Evolutionary conservation across 2,113 vertebrate genomes (phyloP).

Genomic region (Chrysochloris asiatica): DNA sequence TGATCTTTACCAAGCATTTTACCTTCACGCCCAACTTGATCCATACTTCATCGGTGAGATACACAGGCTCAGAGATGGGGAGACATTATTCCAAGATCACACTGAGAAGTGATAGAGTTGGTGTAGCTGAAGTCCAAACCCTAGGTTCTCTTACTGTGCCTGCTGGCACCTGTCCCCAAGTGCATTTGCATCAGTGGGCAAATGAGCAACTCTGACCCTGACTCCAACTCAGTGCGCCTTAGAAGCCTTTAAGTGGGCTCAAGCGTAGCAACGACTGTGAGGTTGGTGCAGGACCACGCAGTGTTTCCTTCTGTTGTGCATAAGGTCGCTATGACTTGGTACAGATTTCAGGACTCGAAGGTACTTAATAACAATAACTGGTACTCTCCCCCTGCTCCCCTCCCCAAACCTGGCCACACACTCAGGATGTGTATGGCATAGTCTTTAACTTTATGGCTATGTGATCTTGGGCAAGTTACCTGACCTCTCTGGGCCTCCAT

Average conservation of each 20-base stretch:
- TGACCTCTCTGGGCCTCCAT: neutral
- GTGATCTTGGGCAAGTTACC: neutral
- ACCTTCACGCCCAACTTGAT: neutral
- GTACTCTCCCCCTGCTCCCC: neutral
- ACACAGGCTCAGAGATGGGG: neutral
- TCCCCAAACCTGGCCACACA: neutral
- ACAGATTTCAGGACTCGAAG: too few relatives aligned
- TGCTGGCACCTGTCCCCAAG: neutral
- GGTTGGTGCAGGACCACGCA: too few relatives aligned
- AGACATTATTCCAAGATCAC: constrained; percentile 16
- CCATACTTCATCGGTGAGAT: neutral
- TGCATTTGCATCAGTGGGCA: neutral
- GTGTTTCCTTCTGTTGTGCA: too few relatives aligned
- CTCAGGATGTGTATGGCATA: neutral
- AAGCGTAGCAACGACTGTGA: too few relatives aligned
- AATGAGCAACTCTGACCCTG: neutral
- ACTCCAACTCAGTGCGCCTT: neutral
- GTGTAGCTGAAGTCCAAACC: neutral
- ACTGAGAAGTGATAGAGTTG: neutral
- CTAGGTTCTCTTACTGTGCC: neutral
- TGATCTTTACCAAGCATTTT: neutral
- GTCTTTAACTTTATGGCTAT: neutral
- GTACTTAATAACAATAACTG: too few relatives aligned
- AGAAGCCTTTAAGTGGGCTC: neutral
- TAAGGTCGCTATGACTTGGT: too few relatives aligned